phyloP scores from a whole-genome alignment of 1,140 invertebrate species.

The Leptinotarsa texana region DNA sequence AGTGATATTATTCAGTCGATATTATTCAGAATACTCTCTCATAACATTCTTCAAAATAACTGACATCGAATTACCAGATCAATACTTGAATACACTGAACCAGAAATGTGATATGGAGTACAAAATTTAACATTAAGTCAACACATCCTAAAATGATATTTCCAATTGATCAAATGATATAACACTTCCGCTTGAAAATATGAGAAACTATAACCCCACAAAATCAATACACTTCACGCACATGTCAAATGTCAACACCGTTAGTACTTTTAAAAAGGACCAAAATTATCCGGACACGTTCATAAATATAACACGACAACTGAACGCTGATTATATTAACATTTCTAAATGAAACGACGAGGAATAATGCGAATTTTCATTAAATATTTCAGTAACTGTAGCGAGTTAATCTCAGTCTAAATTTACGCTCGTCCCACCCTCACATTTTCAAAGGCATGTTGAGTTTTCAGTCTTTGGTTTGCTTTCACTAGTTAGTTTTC shows the following conservation, averaged over 20 bases:
- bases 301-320: slow-evolving; percentile 25
- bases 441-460: slow-evolving; percentile 37
- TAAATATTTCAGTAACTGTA: slow-evolving; percentile 41
- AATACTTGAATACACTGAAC: no score
- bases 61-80: no score
- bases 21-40: no score
- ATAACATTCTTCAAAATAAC: no score
- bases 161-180: no score
- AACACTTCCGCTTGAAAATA: no score
- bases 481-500: slow-evolving; percentile 26
- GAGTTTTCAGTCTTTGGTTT: slow-evolving; percentile 28
- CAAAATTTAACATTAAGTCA: no score
- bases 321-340: slow-evolving; percentile 27
- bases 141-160: no score
- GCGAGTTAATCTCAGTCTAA: slow-evolving; percentile 42
- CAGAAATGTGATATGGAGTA: no score
- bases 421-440: slow-evolving; percentile 41
- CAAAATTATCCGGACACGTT: slow-evolving; percentile 27
- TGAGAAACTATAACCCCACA: background rate
- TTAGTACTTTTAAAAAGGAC: background rate
- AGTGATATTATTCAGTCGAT: no score
- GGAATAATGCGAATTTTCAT: slow-evolving; percentile 45
- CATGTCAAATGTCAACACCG: background rate
- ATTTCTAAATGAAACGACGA: slow-evolving; percentile 40
- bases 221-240: slow-evolving; percentile 14